Evolutionary conservation across 2,888 invertebrate species (phyloP).

Genomic region (Baccha elongata): DNA sequence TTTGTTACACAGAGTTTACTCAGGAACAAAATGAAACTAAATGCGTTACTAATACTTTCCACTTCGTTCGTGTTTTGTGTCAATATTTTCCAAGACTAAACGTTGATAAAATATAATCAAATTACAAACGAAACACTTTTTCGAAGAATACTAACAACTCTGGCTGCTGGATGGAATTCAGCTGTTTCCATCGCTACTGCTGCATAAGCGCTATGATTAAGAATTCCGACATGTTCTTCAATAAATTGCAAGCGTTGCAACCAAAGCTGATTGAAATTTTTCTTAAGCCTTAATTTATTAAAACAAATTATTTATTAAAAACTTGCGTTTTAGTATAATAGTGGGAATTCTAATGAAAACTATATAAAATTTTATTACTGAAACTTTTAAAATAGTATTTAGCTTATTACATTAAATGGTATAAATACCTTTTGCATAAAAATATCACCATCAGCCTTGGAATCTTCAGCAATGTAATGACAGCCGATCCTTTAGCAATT

Average conservation of each 20-base stretch:
- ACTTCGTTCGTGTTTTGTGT: constrained; percentile 92
- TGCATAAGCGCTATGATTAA: constrained; percentile 97
- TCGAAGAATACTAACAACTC: constrained; percentile 87
- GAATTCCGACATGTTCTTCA: constrained; percentile 85
- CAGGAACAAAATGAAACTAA: constrained; percentile 95
- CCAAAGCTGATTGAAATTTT: too few relatives aligned
- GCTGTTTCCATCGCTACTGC: constrained; percentile 95
- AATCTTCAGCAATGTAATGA: constrained; percentile 95
- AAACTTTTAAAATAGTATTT: too few relatives aligned
- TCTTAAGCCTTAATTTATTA: too few relatives aligned
- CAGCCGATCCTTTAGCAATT: constrained; percentile 95
- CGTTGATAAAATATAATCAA: too few relatives aligned
- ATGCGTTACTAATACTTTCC: constrained; percentile 93
- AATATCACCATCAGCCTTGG: constrained; percentile 89
- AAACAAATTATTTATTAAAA: too few relatives aligned
- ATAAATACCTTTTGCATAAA: too few relatives aligned
- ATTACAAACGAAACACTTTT: too few relatives aligned
- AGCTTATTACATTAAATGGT: too few relatives aligned
- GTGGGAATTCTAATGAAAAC: too few relatives aligned
- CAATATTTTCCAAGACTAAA: constrained; percentile 94
- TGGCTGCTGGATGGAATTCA: constrained; percentile 94
- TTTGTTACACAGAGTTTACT: constrained; percentile 91
- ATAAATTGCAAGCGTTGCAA: too few relatives aligned
- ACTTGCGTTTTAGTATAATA: too few relatives aligned
- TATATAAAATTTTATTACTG: too few relatives aligned